Evolutionary conservation across 2,113 vertebrate genomes (phyloP).

Genomic region (Chionomys nivalis): DNA sequence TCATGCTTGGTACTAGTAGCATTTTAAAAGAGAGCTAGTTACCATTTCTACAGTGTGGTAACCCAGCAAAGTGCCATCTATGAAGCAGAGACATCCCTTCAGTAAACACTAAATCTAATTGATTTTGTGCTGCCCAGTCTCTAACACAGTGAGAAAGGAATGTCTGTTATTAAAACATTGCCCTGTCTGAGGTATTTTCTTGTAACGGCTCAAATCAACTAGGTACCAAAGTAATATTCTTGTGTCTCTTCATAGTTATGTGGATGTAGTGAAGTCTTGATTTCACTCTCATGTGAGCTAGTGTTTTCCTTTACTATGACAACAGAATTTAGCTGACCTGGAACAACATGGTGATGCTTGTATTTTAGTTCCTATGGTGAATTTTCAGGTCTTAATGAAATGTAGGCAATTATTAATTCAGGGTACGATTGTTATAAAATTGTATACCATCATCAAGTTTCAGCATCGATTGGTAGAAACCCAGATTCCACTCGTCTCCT

Average conservation of each 20-base stretch:
- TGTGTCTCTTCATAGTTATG: neutral
- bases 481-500: neutral
- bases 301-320: neutral
- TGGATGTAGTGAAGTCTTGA: neutral
- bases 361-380: neutral
- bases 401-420: neutral
- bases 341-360: neutral
- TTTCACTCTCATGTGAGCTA: neutral
- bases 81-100: neutral
- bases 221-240: neutral
- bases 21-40: neutral
- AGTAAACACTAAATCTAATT: neutral
- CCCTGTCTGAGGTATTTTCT: neutral
- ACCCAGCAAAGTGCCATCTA: neutral
- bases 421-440: neutral
- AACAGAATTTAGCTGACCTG: neutral
- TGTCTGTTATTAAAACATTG: neutral
- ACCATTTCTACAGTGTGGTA: neutral
- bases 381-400: constrained; percentile 6
- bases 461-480: neutral
- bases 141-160: neutral
- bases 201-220: neutral
- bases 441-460: neutral
- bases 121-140: neutral
- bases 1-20: neutral